Base-by-base conservation (phyloP, 2,888 invertebrate genomes). In the Nematopogon swammerdamellus region DNA sequence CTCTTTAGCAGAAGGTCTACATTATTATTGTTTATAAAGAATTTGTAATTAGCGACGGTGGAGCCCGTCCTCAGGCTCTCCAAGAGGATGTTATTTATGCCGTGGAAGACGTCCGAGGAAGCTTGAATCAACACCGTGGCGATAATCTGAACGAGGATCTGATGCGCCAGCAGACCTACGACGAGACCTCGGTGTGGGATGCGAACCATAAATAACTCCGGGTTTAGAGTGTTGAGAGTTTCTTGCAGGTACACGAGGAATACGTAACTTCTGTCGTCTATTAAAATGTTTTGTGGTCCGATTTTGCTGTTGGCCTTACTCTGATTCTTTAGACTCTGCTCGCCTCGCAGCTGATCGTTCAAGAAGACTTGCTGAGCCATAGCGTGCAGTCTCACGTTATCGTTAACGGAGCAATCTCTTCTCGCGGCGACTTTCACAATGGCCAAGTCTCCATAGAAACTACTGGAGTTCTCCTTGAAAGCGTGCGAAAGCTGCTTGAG, bases 341-440 rank as follows among this genome's bases (percentile, higher is more conserved):
- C 66, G 19, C 61, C 63, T 60, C 70, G 70, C 16, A 67, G 49
- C 51, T 72, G 74, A 51, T 85, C 85, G 16, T 86, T 85, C n/a
- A 87, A 67, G 59, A 86, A 85, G 46, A 93, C 93, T 85, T 96
- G 96, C 60, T 94, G 92, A 1, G 95, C 92, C 60, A 97, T 83
- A 29, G 94, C 92, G 60, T 91, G 88, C 44, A 96, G 82, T 56
- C 95, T 81, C 36, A 92, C 88, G 60, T 92, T 88, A 63, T 95
- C 95, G 54, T 89, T 87, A 11, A 89, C 81, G 1, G 91, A 89
- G 61, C 92, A 92, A 65, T 96, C 95, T 52, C 90, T 85, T 46
- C 95, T 81, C 0, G 95, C 95, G 1, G 96, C 96, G 6, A 96
- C 95, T 81, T 95, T 95, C 0, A 96, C 95, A 52, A 93, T 93